Base-by-base conservation (phyloP, 2,888 invertebrate species). In the Eilema caniola region DNA sequence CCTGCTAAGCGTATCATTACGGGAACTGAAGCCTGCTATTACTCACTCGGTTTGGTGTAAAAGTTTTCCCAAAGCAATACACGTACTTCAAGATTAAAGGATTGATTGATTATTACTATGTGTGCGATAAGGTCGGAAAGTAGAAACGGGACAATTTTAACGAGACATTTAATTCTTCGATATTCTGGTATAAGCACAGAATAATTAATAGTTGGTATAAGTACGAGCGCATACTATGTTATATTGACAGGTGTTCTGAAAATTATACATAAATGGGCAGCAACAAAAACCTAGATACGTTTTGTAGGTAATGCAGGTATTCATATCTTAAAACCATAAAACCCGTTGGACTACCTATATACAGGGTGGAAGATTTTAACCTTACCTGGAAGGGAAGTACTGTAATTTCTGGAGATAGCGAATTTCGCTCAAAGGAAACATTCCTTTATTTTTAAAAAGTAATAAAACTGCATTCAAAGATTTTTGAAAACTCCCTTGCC, bases 1-100 rank as follows among this genome's bases (percentile, higher is more conserved):
- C 83, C 83, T 81, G 88, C 90, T 92, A 90, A 91, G 89, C 90
- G 86, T 93, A 90, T 94, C 89, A 93, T 93, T 93, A 93, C 86
- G 80, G 80, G 83, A 74, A 81, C 84, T 84, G 88, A 85, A 90
- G 85, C 83, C 89, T 85, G 76, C 90, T 92, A 94, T 94, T 94
- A 93, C 89, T 83, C 78, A 83, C 85, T 83, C 84, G 81, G 80
- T 84, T 78, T 87, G 86, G 87, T 85, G 89, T 85, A 88, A 88
- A 88, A 80, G 78, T 87, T 86, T 87, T 83, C 84, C 83, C 83
- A 88, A 89, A 88, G 85, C 87, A 87, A 87, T 79, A 76, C 84
- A 83, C 80, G 78, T 73, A 79, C 74, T 78, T 76, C 71, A 81
- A 82, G 82, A 81, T 86, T 81, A 80, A 81, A 75, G 80, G 70